Percentiles rank a stretch among this genome's conserved stretches.
These are phyloP conservation scores for Hydrozoanthus tunicans DNA, from an alignment of 64 coral and sea anemone species.

Conservation along the genomic window DNA sequence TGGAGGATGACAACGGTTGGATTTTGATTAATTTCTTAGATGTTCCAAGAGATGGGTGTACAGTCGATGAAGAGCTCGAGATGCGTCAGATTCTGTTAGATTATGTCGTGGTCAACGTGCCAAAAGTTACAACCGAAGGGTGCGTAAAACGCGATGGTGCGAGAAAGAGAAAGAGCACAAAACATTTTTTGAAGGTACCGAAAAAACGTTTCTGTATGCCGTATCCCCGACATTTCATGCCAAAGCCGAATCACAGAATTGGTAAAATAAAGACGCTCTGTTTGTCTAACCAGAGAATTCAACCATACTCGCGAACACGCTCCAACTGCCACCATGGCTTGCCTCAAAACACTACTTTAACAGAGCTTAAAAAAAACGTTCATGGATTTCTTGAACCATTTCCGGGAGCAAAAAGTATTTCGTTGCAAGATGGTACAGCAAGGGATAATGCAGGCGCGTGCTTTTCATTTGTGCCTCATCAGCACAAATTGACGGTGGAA, in stretches of 20 bases:
- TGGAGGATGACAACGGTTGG: constrained; percentile 38
- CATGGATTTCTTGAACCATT: neutral
- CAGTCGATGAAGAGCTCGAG: neutral
- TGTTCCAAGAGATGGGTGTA: neutral
- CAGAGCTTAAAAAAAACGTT: neutral
- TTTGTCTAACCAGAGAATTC: neutral
- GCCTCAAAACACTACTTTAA: neutral
- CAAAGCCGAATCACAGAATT: neutral
- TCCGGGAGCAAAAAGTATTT: neutral
- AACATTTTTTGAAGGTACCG: neutral
- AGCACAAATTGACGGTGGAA: neutral
- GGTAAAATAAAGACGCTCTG: constrained; percentile 25
- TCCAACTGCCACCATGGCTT: neutral
- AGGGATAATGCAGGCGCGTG: neutral
- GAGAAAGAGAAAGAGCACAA: neutral
- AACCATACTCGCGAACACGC: neutral
- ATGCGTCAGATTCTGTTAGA: constrained; percentile 19
- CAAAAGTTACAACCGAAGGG: neutral
- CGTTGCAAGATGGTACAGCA: neutral
- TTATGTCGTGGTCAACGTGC: constrained; percentile 38
- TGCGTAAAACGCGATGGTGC: neutral
- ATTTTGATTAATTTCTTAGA: constrained; percentile 16
- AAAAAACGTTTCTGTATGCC: neutral
- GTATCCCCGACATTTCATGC: neutral
- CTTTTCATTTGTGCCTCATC: neutral